Percentiles rank a stretch among this genome's conserved stretches.
These are phyloP conservation scores for Plectus sambesii DNA, from an alignment of 1,140 invertebrate genomes.

Conservation along the genomic window DNA sequence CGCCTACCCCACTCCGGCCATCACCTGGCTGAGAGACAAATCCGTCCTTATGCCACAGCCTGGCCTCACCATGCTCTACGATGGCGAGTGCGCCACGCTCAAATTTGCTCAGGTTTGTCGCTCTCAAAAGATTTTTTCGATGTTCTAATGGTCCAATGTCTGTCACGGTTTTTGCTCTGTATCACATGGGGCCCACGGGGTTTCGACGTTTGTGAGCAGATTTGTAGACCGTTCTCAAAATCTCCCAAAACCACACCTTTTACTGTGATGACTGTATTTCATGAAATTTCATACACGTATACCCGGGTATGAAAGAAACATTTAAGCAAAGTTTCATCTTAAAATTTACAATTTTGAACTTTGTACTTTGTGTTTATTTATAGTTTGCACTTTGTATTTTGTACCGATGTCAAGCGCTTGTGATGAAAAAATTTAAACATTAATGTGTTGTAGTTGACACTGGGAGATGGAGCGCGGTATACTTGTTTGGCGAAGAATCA, in stretches of 20 bases:
- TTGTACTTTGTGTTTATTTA: too few species aligned
- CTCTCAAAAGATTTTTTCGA: slow-evolving; percentile 76
- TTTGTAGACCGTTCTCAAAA: slow-evolving; percentile 33
- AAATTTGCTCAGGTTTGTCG: slow-evolving; percentile 71
- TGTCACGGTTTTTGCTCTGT: slow-evolving; percentile 10
- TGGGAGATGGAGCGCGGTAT: too few species aligned
- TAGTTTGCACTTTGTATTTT: too few species aligned
- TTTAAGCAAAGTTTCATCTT: too few species aligned
- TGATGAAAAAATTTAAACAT: too few species aligned
- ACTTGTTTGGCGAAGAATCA: too few species aligned
- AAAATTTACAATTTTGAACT: too few species aligned
- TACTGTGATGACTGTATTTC: slow-evolving; percentile 16
- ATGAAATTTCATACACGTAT: slow-evolving; percentile 27
- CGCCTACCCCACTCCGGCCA: slow-evolving; percentile 28
- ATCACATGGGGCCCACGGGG: slow-evolving; percentile 25
- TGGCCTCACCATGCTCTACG: slow-evolving; percentile 34
- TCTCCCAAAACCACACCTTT: slow-evolving; percentile 19
- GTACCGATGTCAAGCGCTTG: too few species aligned
- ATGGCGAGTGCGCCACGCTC: slow-evolving; percentile 52
- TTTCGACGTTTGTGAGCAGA: slow-evolving; percentile 3
- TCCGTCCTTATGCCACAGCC: slow-evolving; percentile 26
- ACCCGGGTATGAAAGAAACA: too few species aligned
- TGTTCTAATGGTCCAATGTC: slow-evolving; percentile 48
- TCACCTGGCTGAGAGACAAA: slow-evolving; percentile 35
- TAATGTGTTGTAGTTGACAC: too few species aligned